Conservation (phyloP, 2,113 vertebrate genomes). For the Daubentonia madagascariensis region DNA sequence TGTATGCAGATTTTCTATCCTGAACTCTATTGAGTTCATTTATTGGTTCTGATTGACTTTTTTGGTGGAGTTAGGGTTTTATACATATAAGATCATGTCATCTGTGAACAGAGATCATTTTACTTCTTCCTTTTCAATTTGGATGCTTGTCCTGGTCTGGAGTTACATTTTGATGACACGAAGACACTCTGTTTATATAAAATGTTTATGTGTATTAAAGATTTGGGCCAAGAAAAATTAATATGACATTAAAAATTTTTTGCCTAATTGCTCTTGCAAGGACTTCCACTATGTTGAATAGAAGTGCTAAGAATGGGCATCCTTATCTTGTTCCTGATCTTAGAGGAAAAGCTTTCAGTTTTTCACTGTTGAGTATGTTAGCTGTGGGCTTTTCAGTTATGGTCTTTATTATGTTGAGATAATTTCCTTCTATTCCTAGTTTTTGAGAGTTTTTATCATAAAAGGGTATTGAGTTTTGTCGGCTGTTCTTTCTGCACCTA, state of each 20-base stretch:
- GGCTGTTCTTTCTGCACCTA: neutral
- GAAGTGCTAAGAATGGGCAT: neutral
- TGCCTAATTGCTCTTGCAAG: neutral
- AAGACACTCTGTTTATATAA: constrained; percentile 83
- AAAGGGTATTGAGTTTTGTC: neutral
- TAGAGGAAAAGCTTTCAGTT: neutral
- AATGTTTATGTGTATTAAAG: constrained; percentile 85
- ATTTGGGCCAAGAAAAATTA: constrained; percentile 84
- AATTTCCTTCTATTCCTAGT: neutral
- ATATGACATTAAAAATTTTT: neutral
- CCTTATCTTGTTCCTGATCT: neutral
- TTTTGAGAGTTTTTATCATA: neutral
- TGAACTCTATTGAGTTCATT: neutral
- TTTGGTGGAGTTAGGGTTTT: neutral
- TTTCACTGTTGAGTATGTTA: neutral
- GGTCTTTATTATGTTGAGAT: neutral
- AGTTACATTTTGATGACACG: constrained; percentile 83
- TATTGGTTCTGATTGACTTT: neutral
- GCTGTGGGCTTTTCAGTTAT: neutral
- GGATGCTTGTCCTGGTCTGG: constrained; percentile 65
- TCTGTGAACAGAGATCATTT: neutral
- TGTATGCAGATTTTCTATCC: neutral
- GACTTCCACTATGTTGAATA: no score
- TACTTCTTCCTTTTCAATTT: neutral
- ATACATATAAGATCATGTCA: neutral